These are phyloP conservation scores for Dryobates pubescens DNA, from an alignment of 2,797 vertebrate genomes.

Conservation along the genomic window DNA sequence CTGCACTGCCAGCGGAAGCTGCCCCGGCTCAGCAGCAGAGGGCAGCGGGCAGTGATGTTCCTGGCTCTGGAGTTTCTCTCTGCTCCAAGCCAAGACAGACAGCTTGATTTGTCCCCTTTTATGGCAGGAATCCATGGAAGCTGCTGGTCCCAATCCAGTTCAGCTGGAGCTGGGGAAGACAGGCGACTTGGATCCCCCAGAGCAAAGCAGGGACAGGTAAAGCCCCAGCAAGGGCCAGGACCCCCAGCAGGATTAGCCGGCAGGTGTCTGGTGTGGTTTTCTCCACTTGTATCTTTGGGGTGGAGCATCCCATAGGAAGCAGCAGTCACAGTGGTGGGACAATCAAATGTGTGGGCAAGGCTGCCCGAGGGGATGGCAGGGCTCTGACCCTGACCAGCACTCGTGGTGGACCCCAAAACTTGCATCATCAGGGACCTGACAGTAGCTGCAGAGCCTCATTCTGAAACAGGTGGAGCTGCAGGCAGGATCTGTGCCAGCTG, in stretches of 20 bases:
- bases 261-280: background rate
- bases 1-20: background rate
- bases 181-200: slow-evolving; percentile 72
- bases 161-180: slow-evolving; percentile 84
- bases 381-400: too few species aligned
- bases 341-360: too few species aligned
- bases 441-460: too few species aligned
- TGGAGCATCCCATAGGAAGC: too few species aligned
- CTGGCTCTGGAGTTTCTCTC: background rate
- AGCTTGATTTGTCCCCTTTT: background rate
- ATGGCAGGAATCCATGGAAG: slow-evolving; percentile 83
- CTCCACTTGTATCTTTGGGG: too few species aligned
- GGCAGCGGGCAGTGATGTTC: accelerated
- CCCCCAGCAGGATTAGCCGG: background rate
- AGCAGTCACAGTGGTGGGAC: too few species aligned
- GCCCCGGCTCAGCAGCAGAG: background rate
- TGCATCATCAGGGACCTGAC: too few species aligned
- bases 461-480: too few species aligned
- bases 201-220: slow-evolving; percentile 86
- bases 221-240: background rate
- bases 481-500: too few species aligned
- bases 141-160: slow-evolving; percentile 75
- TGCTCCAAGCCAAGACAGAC: background rate
- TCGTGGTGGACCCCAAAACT: too few species aligned
- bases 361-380: too few species aligned